phyloP scores from a whole-genome alignment of 2,113 vertebrate genomes.

The Menura novaehollandiae region DNA sequence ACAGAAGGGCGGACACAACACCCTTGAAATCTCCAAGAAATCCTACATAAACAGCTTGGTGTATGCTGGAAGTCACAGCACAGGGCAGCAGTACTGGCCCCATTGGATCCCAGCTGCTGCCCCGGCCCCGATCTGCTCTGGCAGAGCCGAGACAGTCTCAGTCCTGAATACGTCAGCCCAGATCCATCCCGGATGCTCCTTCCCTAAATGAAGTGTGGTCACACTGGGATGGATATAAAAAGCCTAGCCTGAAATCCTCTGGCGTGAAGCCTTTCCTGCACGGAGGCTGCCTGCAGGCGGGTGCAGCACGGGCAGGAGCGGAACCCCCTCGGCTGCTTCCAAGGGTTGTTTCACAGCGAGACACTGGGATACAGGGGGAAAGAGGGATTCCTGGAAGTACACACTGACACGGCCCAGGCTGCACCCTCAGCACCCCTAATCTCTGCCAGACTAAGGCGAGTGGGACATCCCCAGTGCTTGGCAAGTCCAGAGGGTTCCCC shows the following conservation, averaged over 20 bases:
- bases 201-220: not conserved
- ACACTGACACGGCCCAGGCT: rapidly evolving
- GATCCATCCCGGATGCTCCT: not conserved
- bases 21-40: not conserved
- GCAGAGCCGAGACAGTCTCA: not conserved
- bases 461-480: rapidly evolving
- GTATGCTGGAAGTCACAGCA: not conserved
- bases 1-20: not conserved
- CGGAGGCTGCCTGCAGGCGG: not conserved
- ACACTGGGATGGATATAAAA: constrained; percentile 4
- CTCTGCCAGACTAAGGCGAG: not conserved
- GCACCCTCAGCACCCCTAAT: not conserved
- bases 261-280: not conserved
- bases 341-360: not conserved
- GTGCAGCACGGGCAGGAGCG: not conserved
- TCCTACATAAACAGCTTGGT: rapidly evolving
- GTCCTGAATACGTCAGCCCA: not conserved
- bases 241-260: not conserved
- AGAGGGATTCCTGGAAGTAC: not conserved
- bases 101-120: not conserved
- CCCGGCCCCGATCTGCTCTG: not conserved
- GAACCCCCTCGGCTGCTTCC: not conserved
- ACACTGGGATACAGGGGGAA: rapidly evolving
- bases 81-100: not conserved
- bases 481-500: not conserved